These are phyloP conservation scores for Meteorus cinctellus DNA, from an alignment of 2,888 invertebrate genomes.

Conservation along the genomic window DNA sequence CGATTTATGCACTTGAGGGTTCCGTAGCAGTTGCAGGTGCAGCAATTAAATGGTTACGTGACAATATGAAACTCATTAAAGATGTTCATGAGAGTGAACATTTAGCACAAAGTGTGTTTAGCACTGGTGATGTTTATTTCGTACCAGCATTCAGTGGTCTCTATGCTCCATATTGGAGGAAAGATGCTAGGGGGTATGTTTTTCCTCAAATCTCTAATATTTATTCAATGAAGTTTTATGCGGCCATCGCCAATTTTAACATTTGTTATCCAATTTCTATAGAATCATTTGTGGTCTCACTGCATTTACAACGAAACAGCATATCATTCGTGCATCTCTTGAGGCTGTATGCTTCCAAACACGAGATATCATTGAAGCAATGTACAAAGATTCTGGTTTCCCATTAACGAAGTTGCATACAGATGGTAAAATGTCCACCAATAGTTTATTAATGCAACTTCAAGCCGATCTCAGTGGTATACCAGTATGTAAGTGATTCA, in stretches of 20 bases:
- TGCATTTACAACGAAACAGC: constrained; percentile 92
- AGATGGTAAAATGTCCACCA: constrained; percentile 94
- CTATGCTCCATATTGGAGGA: constrained; percentile 98
- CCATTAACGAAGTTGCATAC: constrained; percentile 88
- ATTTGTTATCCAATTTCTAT: constrained; percentile 45
- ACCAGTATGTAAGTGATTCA: constrained; percentile 83
- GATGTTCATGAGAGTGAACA: constrained; percentile 81
- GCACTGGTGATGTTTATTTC: constrained; percentile 96
- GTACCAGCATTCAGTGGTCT: constrained; percentile 98
- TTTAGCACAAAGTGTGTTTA: constrained; percentile 86
- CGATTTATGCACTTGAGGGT: constrained; percentile 97
- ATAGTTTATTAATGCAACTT: constrained; percentile 93
- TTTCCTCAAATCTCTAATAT: background rate
- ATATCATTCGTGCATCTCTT: constrained; percentile 93
- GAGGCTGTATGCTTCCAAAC: constrained; percentile 98
- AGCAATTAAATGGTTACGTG: constrained; percentile 93
- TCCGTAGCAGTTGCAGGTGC: constrained; percentile 95
- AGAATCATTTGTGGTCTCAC: constrained; percentile 95
- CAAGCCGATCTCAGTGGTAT: constrained; percentile 96
- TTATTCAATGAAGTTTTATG: background rate
- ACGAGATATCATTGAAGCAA: constrained; percentile 93
- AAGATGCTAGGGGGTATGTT: constrained; percentile 90
- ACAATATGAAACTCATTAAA: constrained; percentile 90
- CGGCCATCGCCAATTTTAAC: background rate
- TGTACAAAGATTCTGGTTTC: constrained; percentile 93